These are phyloP conservation scores for Clarias fuscus DNA, from an alignment of 2,797 vertebrate species.

Conservation along the genomic window DNA sequence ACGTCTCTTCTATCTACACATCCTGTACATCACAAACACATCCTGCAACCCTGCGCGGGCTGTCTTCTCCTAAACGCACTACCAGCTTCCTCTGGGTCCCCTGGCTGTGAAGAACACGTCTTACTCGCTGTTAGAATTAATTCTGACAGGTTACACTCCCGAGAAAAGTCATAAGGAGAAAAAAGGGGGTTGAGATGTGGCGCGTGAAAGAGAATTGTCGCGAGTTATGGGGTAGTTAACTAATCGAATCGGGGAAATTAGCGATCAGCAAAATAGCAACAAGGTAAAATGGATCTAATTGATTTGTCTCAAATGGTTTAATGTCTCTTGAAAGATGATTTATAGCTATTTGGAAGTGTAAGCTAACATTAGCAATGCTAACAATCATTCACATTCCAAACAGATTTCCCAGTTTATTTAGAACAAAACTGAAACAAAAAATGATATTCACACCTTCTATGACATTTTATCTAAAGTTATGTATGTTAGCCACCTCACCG, in stretches of 20 bases:
- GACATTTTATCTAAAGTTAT: not conserved
- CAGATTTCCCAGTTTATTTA: too few relatives aligned
- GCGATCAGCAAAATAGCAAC: not conserved
- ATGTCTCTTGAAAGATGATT: not conserved
- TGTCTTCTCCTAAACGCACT: not conserved
- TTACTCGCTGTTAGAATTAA: not conserved
- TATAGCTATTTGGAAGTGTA: not conserved
- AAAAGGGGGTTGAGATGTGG: not conserved
- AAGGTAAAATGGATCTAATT: not conserved
- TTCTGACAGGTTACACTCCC: not conserved
- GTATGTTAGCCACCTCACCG: not conserved
- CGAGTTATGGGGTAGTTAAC: not conserved
- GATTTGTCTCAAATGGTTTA: not conserved
- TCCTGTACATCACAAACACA: conserved; percentile 5
- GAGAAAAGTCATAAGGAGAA: not conserved
- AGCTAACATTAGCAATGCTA: not conserved
- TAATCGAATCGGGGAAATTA: not conserved
- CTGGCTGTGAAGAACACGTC: not conserved
- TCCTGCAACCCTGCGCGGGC: not conserved
- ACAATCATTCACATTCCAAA: not conserved
- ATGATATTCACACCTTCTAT: not conserved
- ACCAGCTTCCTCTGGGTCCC: not conserved
- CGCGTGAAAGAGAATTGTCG: not conserved
- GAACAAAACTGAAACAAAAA: not conserved
- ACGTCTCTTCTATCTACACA: not conserved